Conservation (phyloP, 2,888 invertebrate species). For the Drosophila cognata region DNA sequence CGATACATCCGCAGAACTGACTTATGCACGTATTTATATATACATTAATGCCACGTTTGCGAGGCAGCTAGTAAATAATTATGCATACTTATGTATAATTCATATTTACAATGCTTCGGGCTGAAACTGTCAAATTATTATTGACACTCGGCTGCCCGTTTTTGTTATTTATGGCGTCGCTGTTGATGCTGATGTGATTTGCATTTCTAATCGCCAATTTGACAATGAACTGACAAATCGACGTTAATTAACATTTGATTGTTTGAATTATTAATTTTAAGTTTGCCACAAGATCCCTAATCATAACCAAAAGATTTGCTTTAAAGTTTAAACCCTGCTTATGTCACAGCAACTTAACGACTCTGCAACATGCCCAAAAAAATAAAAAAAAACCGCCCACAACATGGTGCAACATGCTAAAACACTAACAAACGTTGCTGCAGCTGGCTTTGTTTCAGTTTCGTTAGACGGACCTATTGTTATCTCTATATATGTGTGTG, state of each 20-base stretch:
- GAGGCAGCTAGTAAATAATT: constrained; percentile 21
- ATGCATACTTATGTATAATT: constrained; percentile 25
- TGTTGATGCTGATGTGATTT: constrained; percentile 39
- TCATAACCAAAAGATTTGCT: neutral
- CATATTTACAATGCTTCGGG: constrained; percentile 16
- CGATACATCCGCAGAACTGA: neutral
- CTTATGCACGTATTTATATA: neutral
- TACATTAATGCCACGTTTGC: neutral
- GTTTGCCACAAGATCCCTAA: neutral
- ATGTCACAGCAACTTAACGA: constrained; percentile 6
- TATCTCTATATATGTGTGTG: constrained; percentile 43
- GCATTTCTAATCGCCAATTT: constrained; percentile 56
- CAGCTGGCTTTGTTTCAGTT: constrained; percentile 40
- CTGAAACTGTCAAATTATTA: constrained; percentile 55
- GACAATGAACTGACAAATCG: constrained; percentile 68
- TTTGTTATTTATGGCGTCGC: constrained; percentile 46
- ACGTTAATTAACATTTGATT: constrained; percentile 48
- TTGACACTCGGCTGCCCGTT: constrained; percentile 51
- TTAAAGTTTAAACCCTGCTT: neutral
- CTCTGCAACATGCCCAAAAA: constrained; percentile 9
- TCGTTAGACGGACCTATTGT: constrained; percentile 39
- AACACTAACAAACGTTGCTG: constrained; percentile 17
- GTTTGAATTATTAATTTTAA: constrained; percentile 41
- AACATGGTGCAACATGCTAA: constrained; percentile 10
- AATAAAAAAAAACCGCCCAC: constrained; percentile 3